A percentile compares a stretch with the other conserved stretches of the same genome.
These are phyloP conservation scores for Ascaphus truei DNA, from an alignment of 2,113 vertebrate genomes.

Conservation along the genomic window DNA sequence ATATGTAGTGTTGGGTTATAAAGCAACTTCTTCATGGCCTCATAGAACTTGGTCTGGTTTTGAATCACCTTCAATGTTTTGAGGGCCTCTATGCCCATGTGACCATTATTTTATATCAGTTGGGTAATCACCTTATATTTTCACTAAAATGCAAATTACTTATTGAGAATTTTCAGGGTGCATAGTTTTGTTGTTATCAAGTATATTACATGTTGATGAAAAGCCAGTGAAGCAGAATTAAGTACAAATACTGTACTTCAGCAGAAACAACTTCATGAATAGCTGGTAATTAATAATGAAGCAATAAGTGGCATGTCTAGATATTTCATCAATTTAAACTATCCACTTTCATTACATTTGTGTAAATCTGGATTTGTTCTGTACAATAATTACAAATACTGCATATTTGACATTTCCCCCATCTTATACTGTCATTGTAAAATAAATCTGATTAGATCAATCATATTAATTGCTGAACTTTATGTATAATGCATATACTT, in stretches of 20 bases:
- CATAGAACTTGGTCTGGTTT: too few relatives aligned
- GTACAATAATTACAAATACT: background rate
- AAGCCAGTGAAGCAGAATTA: background rate
- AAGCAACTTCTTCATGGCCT: too few relatives aligned
- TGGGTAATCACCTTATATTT: background rate
- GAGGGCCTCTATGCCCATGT: background rate
- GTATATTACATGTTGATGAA: constrained; percentile 21
- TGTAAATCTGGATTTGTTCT: constrained; percentile 15
- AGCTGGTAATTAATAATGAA: constrained; percentile 18
- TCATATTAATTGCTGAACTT: too few relatives aligned
- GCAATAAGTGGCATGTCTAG: constrained; percentile 24
- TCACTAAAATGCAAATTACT: constrained; percentile 27
- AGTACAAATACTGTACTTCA: constrained; percentile 15
- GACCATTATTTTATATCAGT: constrained; percentile 2
- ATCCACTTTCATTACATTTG: background rate
- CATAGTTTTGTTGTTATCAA: constrained; percentile 17
- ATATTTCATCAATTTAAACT: background rate
- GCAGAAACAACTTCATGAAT: background rate
- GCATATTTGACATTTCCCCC: too few relatives aligned
- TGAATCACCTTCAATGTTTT: background rate
- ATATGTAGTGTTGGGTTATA: too few relatives aligned
- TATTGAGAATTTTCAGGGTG: background rate
- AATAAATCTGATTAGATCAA: too few relatives aligned
- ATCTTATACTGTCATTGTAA: too few relatives aligned
- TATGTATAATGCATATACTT: too few relatives aligned